Evolutionary conservation across 2,797 vertebrate species (phyloP).

Genomic region (Dallia pectoralis): DNA sequence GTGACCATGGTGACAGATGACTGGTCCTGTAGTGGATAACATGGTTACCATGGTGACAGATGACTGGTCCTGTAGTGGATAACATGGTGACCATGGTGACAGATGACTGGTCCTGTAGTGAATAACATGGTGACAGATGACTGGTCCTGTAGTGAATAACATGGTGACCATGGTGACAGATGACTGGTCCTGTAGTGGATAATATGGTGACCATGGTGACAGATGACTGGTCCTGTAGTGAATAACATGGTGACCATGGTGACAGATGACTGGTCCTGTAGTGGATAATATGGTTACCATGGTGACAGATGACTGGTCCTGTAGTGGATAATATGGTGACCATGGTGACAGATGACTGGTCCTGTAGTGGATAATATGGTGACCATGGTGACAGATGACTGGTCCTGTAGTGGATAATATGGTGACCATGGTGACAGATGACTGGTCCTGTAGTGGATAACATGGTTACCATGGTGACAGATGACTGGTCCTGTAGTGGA

Average conservation of each 20-base stretch:
- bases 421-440: too few relatives aligned
- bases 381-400: constrained; percentile 56
- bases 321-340: constrained; percentile 41
- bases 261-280: too few relatives aligned
- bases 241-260: constrained; percentile 66
- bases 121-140: too few relatives aligned
- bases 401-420: constrained; percentile 33
- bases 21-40: constrained; percentile 39
- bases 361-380: too few relatives aligned
- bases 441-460: too few relatives aligned
- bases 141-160: constrained; percentile 35
- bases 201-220: constrained; percentile 57
- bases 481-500: constrained; percentile 25
- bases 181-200: too few relatives aligned
- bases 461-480: constrained; percentile 58
- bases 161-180: too few relatives aligned
- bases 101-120: too few relatives aligned
- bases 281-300: constrained; percentile 52
- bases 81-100: constrained; percentile 58
- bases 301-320: constrained; percentile 54
- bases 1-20: constrained; percentile 65
- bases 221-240: constrained; percentile 32
- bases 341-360: too few relatives aligned
- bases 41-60: too few relatives aligned
- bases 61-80: too few relatives aligned